Conservation (phyloP, 2,797 vertebrate species). For the Gorsachius magnificus region DNA sequence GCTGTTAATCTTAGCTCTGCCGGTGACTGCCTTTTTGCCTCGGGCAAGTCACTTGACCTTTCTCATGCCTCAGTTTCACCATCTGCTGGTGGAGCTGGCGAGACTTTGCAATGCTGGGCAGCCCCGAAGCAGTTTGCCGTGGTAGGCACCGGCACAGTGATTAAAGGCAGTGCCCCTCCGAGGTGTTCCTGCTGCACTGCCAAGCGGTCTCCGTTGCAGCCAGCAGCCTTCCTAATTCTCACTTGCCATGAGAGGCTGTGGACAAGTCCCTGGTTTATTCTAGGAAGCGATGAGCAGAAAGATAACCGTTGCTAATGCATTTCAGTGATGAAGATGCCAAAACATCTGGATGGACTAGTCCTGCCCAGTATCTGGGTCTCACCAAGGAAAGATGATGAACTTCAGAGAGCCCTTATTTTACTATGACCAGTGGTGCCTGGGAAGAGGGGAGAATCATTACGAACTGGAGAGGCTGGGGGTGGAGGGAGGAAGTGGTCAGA, state of each 20-base stretch:
- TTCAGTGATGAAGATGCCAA: slow-evolving; percentile 3
- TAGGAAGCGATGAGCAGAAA: not conserved
- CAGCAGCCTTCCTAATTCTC: not conserved
- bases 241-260: not conserved
- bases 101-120: not conserved
- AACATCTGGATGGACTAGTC: slow-evolving; percentile 38
- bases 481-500: slow-evolving; percentile 47
- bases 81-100: not conserved
- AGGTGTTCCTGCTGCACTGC: not conserved
- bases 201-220: not conserved
- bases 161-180: not conserved
- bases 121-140: not conserved
- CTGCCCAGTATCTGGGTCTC: slow-evolving; percentile 37
- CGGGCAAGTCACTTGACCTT: not conserved
- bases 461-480: not conserved
- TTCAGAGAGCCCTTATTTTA: not conserved
- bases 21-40: not conserved
- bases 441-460: not conserved
- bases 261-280: not conserved
- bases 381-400: slow-evolving; percentile 21
- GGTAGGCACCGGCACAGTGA: not conserved
- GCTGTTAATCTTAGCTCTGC: not conserved
- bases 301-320: slow-evolving; percentile 31
- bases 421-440: not conserved
- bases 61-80: not conserved